phyloP scores from a whole-genome alignment of 2,113 vertebrate genomes.

The Herpetotheres cachinnans region DNA sequence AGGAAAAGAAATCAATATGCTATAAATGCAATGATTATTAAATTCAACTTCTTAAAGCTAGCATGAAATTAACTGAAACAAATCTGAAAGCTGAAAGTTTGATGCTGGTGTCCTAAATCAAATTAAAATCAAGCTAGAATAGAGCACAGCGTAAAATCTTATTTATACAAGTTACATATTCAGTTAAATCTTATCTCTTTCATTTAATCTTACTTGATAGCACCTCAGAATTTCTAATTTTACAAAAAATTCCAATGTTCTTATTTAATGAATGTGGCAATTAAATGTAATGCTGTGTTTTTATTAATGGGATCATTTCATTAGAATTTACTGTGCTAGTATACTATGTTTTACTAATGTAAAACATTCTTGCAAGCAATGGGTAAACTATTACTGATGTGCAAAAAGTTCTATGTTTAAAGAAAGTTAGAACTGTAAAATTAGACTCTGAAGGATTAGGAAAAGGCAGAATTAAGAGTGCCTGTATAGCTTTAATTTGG shows the following conservation, averaged over 20 bases:
- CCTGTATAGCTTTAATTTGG: constrained; percentile 11
- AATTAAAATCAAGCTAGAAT: constrained; percentile 44
- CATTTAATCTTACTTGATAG: constrained; percentile 45
- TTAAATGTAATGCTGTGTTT: constrained; percentile 9
- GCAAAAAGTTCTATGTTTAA: not conserved
- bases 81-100: constrained; percentile 23
- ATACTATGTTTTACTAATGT: not conserved
- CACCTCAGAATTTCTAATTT: constrained; percentile 15
- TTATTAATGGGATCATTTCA: constrained; percentile 28
- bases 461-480: constrained; percentile 14
- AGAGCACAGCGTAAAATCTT: constrained; percentile 7
- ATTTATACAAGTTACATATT: constrained; percentile 26
- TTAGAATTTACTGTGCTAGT: not conserved
- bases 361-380: constrained; percentile 1
- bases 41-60: constrained; percentile 24
- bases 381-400: not conserved
- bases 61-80: constrained; percentile 48
- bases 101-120: constrained; percentile 43
- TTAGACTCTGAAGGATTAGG: constrained; percentile 16
- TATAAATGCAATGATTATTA: not conserved
- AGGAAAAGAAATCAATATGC: constrained; percentile 1
- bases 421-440: constrained; percentile 7
- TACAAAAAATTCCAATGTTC: not conserved
- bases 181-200: constrained; percentile 38
- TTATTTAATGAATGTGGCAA: constrained; percentile 34